phyloP scores from a whole-genome alignment of 2,113 vertebrate species.

The Cepphus grylle region DNA sequence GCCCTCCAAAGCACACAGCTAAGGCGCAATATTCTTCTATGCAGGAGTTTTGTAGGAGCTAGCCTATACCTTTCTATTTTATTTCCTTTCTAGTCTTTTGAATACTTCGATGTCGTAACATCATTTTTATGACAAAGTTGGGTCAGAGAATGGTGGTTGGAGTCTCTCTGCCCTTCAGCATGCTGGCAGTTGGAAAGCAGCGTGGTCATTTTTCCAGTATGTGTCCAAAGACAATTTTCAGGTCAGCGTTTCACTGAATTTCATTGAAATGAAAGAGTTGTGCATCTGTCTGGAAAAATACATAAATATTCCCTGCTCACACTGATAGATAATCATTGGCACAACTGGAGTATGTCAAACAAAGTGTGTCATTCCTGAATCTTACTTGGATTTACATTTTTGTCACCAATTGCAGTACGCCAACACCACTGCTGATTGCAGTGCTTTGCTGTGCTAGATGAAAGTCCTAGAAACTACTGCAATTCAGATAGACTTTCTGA shows the following conservation, averaged over 20 bases:
- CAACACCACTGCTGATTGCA: not conserved
- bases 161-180: not conserved
- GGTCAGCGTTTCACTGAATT: not conserved
- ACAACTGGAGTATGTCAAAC: not conserved
- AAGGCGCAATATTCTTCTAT: not conserved
- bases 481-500: not conserved
- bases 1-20: not conserved
- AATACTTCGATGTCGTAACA: not conserved
- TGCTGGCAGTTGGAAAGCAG: not conserved
- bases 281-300: not conserved
- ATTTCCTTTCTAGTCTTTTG: not conserved
- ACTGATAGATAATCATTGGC: not conserved
- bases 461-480: not conserved
- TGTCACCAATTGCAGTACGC: not conserved
- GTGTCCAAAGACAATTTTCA: not conserved
- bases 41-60: not conserved
- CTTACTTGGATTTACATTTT: not conserved
- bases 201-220: not conserved
- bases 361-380: not conserved
- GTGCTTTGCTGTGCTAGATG: not conserved
- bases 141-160: not conserved
- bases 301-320: not conserved
- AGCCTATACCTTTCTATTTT: not conserved
- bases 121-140: not conserved
- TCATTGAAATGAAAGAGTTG: not conserved